Percentiles rank a stretch among this genome's conserved stretches.
phyloP scores from a whole-genome alignment of 2,797 vertebrate species.

The Columba guinea region DNA sequence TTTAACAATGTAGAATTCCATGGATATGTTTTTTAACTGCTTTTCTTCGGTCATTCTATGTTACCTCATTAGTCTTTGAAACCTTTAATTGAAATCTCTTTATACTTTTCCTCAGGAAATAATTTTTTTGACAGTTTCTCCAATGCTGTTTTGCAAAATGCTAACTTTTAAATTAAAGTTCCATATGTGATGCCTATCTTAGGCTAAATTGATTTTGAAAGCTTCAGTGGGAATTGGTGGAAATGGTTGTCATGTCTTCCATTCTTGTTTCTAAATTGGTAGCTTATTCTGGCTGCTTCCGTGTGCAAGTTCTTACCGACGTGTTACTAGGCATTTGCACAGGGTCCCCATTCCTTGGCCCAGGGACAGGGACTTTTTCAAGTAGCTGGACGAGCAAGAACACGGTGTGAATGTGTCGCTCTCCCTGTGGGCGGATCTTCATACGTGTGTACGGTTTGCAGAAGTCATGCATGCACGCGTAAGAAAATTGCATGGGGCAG shows the following conservation, averaged over 20 bases:
- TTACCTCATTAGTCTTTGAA: background rate
- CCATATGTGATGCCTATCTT: background rate
- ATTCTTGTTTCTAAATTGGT: background rate
- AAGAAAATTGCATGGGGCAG: background rate
- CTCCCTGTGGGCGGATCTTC: background rate
- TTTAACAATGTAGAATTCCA: background rate
- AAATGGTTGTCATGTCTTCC: background rate
- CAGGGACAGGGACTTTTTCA: background rate
- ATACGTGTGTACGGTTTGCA: rapidly evolving
- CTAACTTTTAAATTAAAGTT: background rate
- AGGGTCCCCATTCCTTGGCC: background rate
- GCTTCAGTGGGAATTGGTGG: background rate
- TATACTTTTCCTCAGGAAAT: background rate
- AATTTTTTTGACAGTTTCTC: background rate
- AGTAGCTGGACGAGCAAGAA: background rate
- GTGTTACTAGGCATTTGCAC: background rate
- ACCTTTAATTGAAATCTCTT: background rate
- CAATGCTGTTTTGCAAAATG: background rate
- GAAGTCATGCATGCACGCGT: background rate
- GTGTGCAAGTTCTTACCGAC: background rate
- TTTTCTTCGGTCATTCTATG: background rate
- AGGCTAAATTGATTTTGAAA: background rate
- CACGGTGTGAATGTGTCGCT: background rate
- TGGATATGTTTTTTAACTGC: background rate
- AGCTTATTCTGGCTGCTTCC: background rate